Conservation (phyloP, 2,113 vertebrate genomes). For the Thalassarche chlororhynchos region DNA sequence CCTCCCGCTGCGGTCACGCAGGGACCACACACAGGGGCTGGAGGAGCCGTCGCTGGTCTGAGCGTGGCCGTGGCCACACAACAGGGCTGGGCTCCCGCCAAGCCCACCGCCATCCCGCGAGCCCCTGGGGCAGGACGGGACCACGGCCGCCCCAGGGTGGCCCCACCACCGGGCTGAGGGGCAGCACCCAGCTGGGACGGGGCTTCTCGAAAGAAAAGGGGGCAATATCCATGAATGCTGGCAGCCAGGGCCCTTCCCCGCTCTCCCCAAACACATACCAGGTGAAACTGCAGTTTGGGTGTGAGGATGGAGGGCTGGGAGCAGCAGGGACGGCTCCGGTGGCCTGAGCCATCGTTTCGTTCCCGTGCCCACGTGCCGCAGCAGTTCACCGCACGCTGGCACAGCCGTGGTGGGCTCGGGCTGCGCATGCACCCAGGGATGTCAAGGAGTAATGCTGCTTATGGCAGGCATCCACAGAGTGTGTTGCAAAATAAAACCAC, state of each 20-base stretch:
- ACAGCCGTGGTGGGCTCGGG: rapidly evolving
- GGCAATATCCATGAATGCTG: rapidly evolving
- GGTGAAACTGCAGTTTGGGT: not conserved
- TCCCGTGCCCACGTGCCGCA: not conserved
- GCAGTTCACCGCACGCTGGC: not conserved
- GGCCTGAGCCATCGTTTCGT: rapidly evolving
- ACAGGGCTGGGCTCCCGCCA: not conserved
- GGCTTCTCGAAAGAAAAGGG: rapidly evolving
- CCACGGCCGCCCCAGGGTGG: not conserved
- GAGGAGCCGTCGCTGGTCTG: not conserved
- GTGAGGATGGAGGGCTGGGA: not conserved
- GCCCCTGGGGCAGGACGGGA: not conserved
- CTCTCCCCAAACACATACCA: not conserved
- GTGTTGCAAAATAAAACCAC: not conserved
- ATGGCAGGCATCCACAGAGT: not conserved
- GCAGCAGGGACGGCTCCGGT: not conserved
- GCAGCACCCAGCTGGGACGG: not conserved
- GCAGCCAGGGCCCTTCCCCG: not conserved
- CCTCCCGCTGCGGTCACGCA: not conserved
- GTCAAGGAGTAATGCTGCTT: not conserved
- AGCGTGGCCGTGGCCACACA: not conserved
- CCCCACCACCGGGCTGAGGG: rapidly evolving
- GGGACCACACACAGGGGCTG: not conserved
- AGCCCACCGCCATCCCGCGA: rapidly evolving
- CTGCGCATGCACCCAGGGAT: not conserved